A percentile compares a stretch with the other conserved stretches of the same genome.
These are phyloP conservation scores for Hypselothyrea guttata DNA, from an alignment of 2,888 invertebrate species.

Conservation along the genomic window DNA sequence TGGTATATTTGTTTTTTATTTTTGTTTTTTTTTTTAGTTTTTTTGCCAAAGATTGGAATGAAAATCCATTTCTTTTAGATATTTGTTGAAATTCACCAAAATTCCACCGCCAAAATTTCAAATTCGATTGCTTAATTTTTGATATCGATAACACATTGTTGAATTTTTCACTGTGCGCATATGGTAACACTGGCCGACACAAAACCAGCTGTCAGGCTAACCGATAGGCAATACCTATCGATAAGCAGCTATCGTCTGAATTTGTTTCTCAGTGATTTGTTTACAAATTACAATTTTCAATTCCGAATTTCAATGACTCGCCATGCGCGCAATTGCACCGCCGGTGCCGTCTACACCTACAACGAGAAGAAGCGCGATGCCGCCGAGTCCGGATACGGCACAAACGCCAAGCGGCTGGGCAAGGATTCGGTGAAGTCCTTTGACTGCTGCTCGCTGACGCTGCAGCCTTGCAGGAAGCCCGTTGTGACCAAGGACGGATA, in stretches of 20 bases:
- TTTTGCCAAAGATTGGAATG: too few relatives aligned
- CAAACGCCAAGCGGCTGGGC: constrained; percentile 89
- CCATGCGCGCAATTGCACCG: constrained; percentile 99
- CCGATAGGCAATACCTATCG: too few relatives aligned
- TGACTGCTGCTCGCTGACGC: constrained; percentile 97
- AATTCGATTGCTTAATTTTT: neutral
- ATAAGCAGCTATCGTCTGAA: too few relatives aligned
- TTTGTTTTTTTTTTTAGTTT: too few relatives aligned
- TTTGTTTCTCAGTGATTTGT: too few relatives aligned
- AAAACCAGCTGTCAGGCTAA: constrained; percentile 9
- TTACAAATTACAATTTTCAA: neutral
- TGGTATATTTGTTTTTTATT: too few relatives aligned
- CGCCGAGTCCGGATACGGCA: constrained; percentile 95
- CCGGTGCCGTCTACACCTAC: constrained; percentile 98
- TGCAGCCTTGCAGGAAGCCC: constrained; percentile 97
- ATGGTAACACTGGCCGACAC: constrained; percentile 18
- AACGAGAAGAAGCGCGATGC: constrained; percentile 99
- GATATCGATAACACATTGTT: constrained; percentile 20
- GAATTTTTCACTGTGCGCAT: neutral
- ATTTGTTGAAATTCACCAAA: too few relatives aligned
- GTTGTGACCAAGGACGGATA: constrained; percentile 95
- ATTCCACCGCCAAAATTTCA: too few relatives aligned
- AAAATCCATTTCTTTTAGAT: too few relatives aligned
- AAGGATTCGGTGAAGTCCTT: constrained; percentile 90
- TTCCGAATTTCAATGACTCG: constrained; percentile 93